These are phyloP conservation scores for Herpetotheres cachinnans DNA, from an alignment of 2,113 vertebrate species.

Conservation along the genomic window DNA sequence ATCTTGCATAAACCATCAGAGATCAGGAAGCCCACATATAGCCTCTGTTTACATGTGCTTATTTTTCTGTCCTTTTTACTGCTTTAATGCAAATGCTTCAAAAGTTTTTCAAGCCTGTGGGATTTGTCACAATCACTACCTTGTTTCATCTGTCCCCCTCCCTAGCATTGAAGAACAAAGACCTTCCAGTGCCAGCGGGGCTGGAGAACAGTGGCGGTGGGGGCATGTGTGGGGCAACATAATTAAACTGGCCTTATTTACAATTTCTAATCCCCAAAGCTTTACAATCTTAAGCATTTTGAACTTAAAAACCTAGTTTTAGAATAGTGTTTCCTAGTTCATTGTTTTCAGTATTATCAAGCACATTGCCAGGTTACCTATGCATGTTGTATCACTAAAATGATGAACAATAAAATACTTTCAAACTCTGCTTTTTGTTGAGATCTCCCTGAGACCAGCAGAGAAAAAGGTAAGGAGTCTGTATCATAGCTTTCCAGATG, in stretches of 20 bases:
- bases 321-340: background rate
- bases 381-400: background rate
- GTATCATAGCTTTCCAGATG: background rate
- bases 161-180: background rate
- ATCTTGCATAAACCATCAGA: background rate
- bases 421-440: background rate
- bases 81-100: background rate
- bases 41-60: background rate
- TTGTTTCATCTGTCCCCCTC: background rate
- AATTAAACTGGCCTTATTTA: background rate
- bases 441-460: background rate
- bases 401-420: background rate
- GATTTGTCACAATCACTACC: background rate
- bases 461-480: background rate
- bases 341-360: background rate
- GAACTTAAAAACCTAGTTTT: background rate
- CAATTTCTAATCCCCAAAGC: background rate
- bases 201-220: background rate
- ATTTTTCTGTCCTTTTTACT: background rate
- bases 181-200: background rate
- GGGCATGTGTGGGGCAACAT: fast-evolving
- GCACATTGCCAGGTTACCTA: background rate
- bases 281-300: background rate
- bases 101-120: background rate
- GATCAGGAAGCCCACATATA: background rate